These are phyloP conservation scores for Drosophila nebulosa DNA, from an alignment of 1,140 invertebrate genomes.

Conservation along the genomic window DNA sequence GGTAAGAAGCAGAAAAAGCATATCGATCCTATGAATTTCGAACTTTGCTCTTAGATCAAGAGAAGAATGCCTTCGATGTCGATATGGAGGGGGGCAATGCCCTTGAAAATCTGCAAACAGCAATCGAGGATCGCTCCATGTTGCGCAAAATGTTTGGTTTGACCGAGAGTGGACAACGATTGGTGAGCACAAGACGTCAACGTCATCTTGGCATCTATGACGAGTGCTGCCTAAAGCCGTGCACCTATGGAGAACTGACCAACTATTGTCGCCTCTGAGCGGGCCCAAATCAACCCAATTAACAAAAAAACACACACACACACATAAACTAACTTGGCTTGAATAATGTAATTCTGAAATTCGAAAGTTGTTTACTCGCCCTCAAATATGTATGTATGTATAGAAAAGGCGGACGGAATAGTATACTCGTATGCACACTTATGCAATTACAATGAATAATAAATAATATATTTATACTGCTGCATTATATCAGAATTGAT, in stretches of 20 bases:
- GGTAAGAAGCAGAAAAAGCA: neutral
- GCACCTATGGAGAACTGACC: slow-evolving; percentile 16
- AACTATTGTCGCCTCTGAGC: slow-evolving; percentile 27
- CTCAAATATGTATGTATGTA: too few relatives aligned
- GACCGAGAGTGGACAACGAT: slow-evolving; percentile 4
- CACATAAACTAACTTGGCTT: neutral
- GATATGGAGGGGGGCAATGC: slow-evolving; percentile 4
- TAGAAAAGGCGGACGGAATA: too few relatives aligned
- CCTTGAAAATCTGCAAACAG: neutral
- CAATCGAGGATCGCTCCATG: slow-evolving; percentile 9
- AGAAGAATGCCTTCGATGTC: neutral
- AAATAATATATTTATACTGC: slow-evolving; percentile 46
- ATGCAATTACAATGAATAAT: slow-evolving; percentile 20
- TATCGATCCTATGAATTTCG: too few relatives aligned
- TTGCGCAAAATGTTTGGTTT: slow-evolving; percentile 13
- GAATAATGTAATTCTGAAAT: neutral
- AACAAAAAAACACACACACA: neutral
- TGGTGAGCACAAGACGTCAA: slow-evolving; percentile 30
- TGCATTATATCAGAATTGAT: slow-evolving; percentile 13
- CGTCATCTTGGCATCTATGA: slow-evolving; percentile 32
- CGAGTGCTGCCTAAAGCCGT: slow-evolving; percentile 45
- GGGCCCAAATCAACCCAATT: neutral
- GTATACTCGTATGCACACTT: neutral
- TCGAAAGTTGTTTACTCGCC: neutral
- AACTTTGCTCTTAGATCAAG: neutral